These are phyloP conservation scores for Oryzias dopingdopingensis DNA, from an alignment of 2,797 vertebrate genomes.

Conservation along the genomic window DNA sequence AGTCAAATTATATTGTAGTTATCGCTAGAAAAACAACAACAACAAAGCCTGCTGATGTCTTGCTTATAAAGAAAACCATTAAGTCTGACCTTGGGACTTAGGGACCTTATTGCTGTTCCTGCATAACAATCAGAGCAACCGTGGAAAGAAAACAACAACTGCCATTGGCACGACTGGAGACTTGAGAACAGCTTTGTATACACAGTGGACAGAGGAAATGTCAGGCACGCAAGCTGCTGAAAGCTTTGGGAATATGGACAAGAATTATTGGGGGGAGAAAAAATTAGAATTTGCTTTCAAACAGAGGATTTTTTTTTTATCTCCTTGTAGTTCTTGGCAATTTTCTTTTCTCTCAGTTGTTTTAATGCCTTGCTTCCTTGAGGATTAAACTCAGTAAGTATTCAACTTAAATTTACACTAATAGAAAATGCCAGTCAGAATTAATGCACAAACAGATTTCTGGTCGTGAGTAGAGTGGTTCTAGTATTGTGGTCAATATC, in stretches of 20 bases:
- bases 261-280: not conserved
- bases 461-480: not conserved
- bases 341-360: not conserved
- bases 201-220: slow-evolving; percentile 17
- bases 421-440: not conserved
- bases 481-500: no score
- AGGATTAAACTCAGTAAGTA: slow-evolving; percentile 1
- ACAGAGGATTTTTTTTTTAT: not conserved
- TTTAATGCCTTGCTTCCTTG: not conserved
- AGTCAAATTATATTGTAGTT: slow-evolving; percentile 22
- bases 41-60: slow-evolving; percentile 43
- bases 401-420: not conserved
- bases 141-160: slow-evolving; percentile 33
- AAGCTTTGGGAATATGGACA: slow-evolving; percentile 10
- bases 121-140: slow-evolving; percentile 44
- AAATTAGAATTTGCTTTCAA: not conserved
- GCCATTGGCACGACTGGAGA: slow-evolving; percentile 27
- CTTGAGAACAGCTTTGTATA: slow-evolving; percentile 23
- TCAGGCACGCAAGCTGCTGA: slow-evolving; percentile 3
- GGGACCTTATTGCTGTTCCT: slow-evolving; percentile 47
- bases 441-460: not conserved
- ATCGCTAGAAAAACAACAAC: slow-evolving; percentile 28
- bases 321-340: not conserved
- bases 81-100: slow-evolving; percentile 58
- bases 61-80: slow-evolving; percentile 53